Evolutionary conservation across 1,140 invertebrate species (phyloP), one percentile per base, ranked within the genome.

Genomic region (Manduca sexta): DNA sequence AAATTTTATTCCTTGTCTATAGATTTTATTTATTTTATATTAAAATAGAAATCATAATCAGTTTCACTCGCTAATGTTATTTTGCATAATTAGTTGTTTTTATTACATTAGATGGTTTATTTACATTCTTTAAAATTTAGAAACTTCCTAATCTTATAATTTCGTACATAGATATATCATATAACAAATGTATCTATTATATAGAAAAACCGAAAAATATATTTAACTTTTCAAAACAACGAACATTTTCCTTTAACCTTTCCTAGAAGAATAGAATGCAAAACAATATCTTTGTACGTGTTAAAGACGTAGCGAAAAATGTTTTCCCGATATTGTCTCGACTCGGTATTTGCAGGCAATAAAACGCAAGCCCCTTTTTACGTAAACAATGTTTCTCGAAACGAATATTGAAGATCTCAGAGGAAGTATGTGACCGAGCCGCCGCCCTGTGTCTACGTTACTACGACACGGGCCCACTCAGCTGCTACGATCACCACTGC

Each of bases 371-470:
- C 51, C 33, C 47, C 43, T 40, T 54, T 54, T 47, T 49, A 45
- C 43, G 45, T 52, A 55, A 65, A 58, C 56, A 56, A 53, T 58
- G 60, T 59, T 54, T 45, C 49, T 53, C 33, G 45, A 48, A 44
- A 52, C 54, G 45, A 50, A 37, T 47, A 48, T 52, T 69, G 60
- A 61, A 54, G 55, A 66, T 66, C 41, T 69, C 63, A 65, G 59
- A 64, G 61, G 43, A 54, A 33, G 29, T 49, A 45, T 48, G 21
- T 45, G 33, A 29, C n/a, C 46, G 11, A 43, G 37, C 16, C 17
- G 40, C 16, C 39, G n/a, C 5, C 30, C 6, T 31, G 26, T 45
- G 41, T 42, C 45, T 39, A 33, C 37, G n/a, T n/a, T n/a, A n/a
- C n/a, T n/a, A n/a, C n/a, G n/a, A n/a, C n/a, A n/a, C n/a, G n/a